These are phyloP conservation scores for Diglossa brunneiventris DNA, from an alignment of 2,113 vertebrate species.

Conservation along the genomic window DNA sequence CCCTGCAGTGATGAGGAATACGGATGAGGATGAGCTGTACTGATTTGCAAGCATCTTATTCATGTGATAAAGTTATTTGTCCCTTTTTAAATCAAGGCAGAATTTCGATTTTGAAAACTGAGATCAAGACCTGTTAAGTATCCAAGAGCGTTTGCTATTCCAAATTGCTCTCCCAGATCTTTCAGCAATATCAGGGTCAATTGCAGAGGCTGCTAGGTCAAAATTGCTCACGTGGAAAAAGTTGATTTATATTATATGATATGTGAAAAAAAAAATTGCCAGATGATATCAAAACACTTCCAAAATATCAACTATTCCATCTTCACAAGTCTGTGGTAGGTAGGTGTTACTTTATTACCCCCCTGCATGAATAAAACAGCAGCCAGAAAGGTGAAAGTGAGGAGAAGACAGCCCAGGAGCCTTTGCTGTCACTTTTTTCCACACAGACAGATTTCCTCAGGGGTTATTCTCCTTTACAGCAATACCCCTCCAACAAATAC, in stretches of 20 bases:
- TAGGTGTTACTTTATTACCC: neutral
- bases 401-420: neutral
- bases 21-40: neutral
- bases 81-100: neutral
- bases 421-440: neutral
- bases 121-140: neutral
- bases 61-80: neutral
- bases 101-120: neutral
- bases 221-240: slow-evolving; percentile 5
- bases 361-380: neutral
- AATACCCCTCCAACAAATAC: neutral
- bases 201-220: slow-evolving; percentile 37
- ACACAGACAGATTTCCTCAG: neutral
- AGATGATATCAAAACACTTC: neutral
- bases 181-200: slow-evolving; percentile 18
- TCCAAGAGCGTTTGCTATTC: neutral
- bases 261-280: neutral
- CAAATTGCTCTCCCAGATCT: neutral
- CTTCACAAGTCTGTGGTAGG: neutral
- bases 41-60: neutral
- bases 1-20: neutral
- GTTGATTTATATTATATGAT: neutral
- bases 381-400: neutral
- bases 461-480: neutral
- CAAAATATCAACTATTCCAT: slow-evolving; percentile 9